These are phyloP conservation scores for Tyto alba DNA, from an alignment of 2,113 vertebrate species.

Conservation along the genomic window DNA sequence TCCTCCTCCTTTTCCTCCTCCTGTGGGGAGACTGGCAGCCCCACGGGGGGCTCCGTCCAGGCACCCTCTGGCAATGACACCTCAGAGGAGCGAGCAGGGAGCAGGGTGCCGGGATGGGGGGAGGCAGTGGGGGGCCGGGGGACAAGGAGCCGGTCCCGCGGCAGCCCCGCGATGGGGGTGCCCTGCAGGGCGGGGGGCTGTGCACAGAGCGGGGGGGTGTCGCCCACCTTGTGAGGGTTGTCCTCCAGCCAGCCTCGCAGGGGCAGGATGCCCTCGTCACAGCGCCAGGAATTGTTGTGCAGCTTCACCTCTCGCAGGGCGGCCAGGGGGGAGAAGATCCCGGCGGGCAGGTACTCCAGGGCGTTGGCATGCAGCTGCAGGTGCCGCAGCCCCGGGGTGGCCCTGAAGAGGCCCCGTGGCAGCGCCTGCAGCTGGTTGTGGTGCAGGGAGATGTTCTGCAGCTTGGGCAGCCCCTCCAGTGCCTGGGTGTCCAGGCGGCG, in stretches of 20 bases:
- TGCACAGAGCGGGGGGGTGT: conserved; percentile 72
- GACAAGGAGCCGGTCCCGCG: neutral
- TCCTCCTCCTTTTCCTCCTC: conserved; percentile 34
- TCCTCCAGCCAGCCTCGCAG: conserved; percentile 79
- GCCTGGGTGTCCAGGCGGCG: conserved; percentile 67
- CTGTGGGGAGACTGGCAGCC: neutral
- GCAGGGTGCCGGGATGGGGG: neutral
- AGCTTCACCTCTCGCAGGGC: conserved; percentile 74
- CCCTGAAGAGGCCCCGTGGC: conserved; percentile 74
- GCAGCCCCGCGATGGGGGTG: conserved; percentile 58
- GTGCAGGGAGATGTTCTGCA: conserved; percentile 87
- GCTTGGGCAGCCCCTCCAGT: conserved; percentile 73
- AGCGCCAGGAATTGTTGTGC: conserved; percentile 88
- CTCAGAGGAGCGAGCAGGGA: neutral
- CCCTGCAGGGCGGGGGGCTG: conserved; percentile 65
- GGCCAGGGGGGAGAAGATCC: conserved; percentile 75
- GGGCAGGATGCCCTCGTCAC: conserved; percentile 80
- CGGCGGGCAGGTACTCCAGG: conserved; percentile 74
- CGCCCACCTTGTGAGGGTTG: conserved; percentile 69
- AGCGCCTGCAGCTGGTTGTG: conserved; percentile 80
- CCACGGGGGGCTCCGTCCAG: neutral
- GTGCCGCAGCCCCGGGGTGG: conserved; percentile 62
- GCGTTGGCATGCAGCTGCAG: conserved; percentile 86
- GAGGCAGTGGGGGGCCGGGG: neutral
- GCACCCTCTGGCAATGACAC: accelerated